phyloP scores from a whole-genome alignment of 2,888 invertebrate species.

The Tetranychus piercei region DNA sequence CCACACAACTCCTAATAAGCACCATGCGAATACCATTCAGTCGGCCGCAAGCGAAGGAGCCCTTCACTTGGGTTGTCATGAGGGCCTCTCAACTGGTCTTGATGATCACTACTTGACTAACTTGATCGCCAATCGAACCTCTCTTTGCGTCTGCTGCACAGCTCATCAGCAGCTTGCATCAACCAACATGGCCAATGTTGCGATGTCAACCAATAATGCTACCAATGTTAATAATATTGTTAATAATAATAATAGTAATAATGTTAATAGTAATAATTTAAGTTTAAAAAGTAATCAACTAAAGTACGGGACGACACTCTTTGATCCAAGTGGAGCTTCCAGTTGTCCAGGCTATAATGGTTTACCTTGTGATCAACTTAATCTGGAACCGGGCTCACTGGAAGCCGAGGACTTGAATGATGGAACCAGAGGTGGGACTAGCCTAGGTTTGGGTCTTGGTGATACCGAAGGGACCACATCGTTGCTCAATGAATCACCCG shows the following conservation, averaged over 20 bases:
- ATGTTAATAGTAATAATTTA: no score
- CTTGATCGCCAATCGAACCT: neutral
- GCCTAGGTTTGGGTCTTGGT: neutral
- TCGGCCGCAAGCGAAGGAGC: neutral
- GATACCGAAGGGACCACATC: neutral
- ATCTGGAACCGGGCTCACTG: neutral
- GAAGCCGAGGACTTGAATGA: neutral
- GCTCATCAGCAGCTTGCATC: neutral
- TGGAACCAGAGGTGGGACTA: neutral
- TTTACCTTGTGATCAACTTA: neutral
- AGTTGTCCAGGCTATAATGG: neutral
- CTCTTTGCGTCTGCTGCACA: neutral
- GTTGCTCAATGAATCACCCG: neutral
- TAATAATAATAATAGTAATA: neutral
- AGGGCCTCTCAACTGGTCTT: neutral
- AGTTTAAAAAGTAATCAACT: no score
- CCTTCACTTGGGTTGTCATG: neutral
- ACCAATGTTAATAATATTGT: neutral
- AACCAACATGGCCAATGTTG: no score
- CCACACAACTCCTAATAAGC: neutral
- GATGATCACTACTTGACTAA: neutral
- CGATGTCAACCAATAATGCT: no score
- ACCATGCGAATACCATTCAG: neutral
- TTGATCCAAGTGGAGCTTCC: neutral
- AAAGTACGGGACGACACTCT: no score